Percentiles rank a stretch among this genome's conserved stretches.
phyloP scores from a whole-genome alignment of 2,888 invertebrate genomes.

The Suillia variegata region DNA sequence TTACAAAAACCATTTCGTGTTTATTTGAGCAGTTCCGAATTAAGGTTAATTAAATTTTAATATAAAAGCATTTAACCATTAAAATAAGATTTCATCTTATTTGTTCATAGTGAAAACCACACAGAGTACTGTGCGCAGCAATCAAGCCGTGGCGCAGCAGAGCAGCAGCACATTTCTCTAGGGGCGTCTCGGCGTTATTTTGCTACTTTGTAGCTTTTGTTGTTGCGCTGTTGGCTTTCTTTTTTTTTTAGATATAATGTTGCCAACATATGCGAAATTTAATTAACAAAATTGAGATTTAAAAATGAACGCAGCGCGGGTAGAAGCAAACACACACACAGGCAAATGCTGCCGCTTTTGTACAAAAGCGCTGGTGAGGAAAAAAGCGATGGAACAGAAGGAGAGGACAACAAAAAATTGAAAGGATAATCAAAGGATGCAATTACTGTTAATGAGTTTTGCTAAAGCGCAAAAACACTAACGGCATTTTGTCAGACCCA shows the following conservation, averaged over 20 bases:
- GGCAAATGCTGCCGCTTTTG: background rate
- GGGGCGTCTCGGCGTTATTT: background rate
- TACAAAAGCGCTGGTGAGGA: background rate
- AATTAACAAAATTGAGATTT: constrained; percentile 48
- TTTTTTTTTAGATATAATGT: background rate
- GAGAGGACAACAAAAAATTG: constrained; percentile 7
- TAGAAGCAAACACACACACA: background rate
- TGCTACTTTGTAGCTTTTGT: no score
- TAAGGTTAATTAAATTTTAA: no score
- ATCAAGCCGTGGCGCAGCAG: no score
- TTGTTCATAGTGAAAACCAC: no score
- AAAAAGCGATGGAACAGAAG: constrained; percentile 2
- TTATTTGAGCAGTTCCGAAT: no score
- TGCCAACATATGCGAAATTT: constrained; percentile 43
- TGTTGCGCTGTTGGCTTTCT: background rate
- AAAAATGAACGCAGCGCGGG: constrained; percentile 17
- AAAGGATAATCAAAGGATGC: constrained; percentile 41
- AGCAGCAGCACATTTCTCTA: background rate
- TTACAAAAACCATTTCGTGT: no score
- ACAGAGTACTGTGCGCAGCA: no score
- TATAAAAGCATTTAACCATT: no score
- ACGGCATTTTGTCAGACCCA: background rate
- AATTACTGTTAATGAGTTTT: constrained; percentile 54
- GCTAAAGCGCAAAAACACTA: constrained; percentile 34
- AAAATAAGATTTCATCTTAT: no score